These are phyloP conservation scores for Bombus waltoni DNA, from an alignment of 1,140 invertebrate genomes.

Conservation along the genomic window DNA sequence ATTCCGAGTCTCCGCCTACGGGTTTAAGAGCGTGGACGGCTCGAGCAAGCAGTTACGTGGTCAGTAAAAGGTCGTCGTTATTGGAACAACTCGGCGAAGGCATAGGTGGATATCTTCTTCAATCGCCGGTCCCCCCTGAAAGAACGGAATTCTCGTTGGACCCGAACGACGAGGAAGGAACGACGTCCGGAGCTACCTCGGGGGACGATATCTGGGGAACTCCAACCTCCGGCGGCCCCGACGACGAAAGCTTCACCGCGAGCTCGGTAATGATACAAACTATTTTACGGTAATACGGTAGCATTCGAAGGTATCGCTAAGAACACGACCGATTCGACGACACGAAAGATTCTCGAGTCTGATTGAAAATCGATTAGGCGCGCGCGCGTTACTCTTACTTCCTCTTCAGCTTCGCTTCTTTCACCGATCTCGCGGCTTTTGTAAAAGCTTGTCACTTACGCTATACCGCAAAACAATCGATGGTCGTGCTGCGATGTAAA, in stretches of 20 bases:
- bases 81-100: conserved; percentile 85
- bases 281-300: conserved; percentile 16
- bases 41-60: conserved; percentile 89
- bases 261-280: conserved; percentile 76
- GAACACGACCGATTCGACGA: not conserved
- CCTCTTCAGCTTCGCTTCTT: not conserved
- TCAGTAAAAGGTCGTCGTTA: conserved; percentile 90
- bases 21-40: conserved; percentile 88
- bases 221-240: conserved; percentile 90
- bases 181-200: conserved; percentile 89
- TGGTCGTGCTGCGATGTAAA: not conserved
- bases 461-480: not conserved
- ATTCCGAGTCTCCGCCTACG: conserved; percentile 79
- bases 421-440: not conserved
- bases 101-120: conserved; percentile 76
- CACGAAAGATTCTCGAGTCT: not conserved
- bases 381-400: not conserved
- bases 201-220: conserved; percentile 94
- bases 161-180: conserved; percentile 85
- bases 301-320: conserved; percentile 62
- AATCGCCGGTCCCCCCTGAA: conserved; percentile 78
- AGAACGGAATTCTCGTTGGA: conserved; percentile 79
- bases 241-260: conserved; percentile 88
- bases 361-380: not conserved
- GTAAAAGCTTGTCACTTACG: not conserved